phyloP scores from a whole-genome alignment of 1,140 invertebrate genomes.

The Pseudomyrmex flavicornis region DNA sequence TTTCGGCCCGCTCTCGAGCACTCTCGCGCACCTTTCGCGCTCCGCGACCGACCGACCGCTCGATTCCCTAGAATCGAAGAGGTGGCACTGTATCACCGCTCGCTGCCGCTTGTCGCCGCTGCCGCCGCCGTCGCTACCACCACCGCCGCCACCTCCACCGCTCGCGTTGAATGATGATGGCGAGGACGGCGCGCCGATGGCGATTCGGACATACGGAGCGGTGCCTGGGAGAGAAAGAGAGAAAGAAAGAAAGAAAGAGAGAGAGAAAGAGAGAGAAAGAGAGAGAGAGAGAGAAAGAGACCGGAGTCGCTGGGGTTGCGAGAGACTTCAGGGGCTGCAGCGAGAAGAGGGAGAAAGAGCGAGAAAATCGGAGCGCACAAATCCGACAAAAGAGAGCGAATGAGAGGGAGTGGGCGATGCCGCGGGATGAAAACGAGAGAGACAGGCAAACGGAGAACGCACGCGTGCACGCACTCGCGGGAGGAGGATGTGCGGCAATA shows the following conservation, averaged over 20 bases:
- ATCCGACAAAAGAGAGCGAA: constrained; percentile 13
- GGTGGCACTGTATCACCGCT: constrained; percentile 67
- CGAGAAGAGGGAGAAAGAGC: not conserved
- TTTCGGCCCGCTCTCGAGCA: constrained; percentile 65
- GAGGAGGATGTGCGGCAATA: too few species aligned
- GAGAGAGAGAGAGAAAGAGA: not conserved
- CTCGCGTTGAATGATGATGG: constrained; percentile 32
- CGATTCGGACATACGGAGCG: constrained; percentile 18
- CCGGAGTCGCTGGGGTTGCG: not conserved
- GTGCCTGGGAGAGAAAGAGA: constrained; percentile 36
- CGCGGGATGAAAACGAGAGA: too few species aligned
- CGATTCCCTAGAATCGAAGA: constrained; percentile 71
- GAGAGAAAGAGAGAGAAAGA: not conserved
- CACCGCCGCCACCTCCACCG: not conserved
- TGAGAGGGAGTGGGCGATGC: not conserved
- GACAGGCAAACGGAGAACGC: constrained; percentile 9
- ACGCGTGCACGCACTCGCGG: constrained; percentile 8
- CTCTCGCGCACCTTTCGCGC: constrained; percentile 67
- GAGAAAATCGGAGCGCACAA: not conserved
- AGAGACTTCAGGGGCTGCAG: not conserved
- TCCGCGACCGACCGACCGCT: constrained; percentile 64
- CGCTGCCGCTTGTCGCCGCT: constrained; percentile 71
- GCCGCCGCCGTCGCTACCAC: constrained; percentile 31
- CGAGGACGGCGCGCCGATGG: constrained; percentile 24
- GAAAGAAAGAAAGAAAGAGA: too few species aligned